Evolutionary conservation across 2,113 vertebrate genomes (phyloP), one percentile per base, ranked within the genome.

Genomic region (Alligator sinensis): DNA sequence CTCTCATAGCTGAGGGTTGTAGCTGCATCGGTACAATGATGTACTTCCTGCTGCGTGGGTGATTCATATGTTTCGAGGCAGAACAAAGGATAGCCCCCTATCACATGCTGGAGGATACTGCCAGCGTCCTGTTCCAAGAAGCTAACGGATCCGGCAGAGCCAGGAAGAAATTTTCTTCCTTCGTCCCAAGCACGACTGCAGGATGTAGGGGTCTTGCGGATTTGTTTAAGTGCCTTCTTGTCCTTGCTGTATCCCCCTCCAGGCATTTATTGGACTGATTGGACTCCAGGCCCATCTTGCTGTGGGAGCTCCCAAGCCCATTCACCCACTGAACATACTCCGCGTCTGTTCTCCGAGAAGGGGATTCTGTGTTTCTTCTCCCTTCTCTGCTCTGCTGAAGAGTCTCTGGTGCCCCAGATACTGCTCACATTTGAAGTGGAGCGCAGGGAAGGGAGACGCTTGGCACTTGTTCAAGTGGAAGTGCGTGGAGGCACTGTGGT

Each of bases 401-500:
- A 18, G 24, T 6, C 16, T 11, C 6, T 11, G 34, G 25, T 55
- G 12, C 38, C 62, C 38, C 34, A 6, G 7, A 34, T 13, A 8
- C 3, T 28, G 17, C 38, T 24, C n/a, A 11, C 17, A 11, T 28
- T 15, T 27, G 18, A 68, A 28, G 80, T 66, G 63, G 19, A 11
- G 61, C 18, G 2, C 62, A 28, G 62, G 25, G 60, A 72, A 28
- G 30, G 5, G 22, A 4, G 0, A 0, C 10, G 47, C 12, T 4
- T 5, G 24, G 34, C 30, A 18, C 30, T 70, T 6, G 66, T n/a
- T 70, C 18, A 30, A 1, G 5, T 4, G 5, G 47, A 28, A 6
- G 3, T 0, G 0, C 13, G 12, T 2, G 2, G 72, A 21, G 61
- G 8, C 1, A 6, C 7, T 55, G 27, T 1, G 0, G 1, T 5